Conservation (phyloP, 2,888 invertebrate species). For the Hirudinaria manillensis region DNA sequence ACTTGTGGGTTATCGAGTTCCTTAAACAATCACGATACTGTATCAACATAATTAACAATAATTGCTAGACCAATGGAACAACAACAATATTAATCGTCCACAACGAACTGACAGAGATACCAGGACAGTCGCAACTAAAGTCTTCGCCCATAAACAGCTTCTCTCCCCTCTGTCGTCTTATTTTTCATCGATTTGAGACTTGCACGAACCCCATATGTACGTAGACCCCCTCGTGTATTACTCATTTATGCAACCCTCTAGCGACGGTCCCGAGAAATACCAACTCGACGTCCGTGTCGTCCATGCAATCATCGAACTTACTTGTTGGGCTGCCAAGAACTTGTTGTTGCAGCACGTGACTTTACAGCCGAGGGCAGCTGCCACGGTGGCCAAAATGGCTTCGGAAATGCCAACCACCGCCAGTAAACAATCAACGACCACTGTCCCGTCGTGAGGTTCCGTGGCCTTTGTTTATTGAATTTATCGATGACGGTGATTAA, state of each 20-base stretch:
- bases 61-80: neutral
- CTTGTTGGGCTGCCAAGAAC: constrained; percentile 20
- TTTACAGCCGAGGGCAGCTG: constrained; percentile 26
- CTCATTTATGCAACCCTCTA: too few relatives aligned
- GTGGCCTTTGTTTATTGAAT: neutral
- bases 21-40: neutral
- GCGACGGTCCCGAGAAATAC: too few relatives aligned
- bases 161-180: too few relatives aligned
- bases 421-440: constrained; percentile 19
- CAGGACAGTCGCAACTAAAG: too few relatives aligned
- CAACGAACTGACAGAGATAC: too few relatives aligned
- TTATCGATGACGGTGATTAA: too few relatives aligned
- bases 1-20: constrained; percentile 25
- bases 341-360: constrained; percentile 31
- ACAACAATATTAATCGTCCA: too few relatives aligned
- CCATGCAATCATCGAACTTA: neutral
- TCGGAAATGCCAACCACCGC: constrained; percentile 19
- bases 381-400: constrained; percentile 8
- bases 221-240: too few relatives aligned
- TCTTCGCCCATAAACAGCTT: too few relatives aligned
- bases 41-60: neutral
- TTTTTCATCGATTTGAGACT: too few relatives aligned
- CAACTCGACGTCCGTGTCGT: too few relatives aligned
- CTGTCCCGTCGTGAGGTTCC: constrained; percentile 3
- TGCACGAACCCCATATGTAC: too few relatives aligned